Conservation (phyloP, 2,888 invertebrate species). For the Dasypogon diadema region DNA sequence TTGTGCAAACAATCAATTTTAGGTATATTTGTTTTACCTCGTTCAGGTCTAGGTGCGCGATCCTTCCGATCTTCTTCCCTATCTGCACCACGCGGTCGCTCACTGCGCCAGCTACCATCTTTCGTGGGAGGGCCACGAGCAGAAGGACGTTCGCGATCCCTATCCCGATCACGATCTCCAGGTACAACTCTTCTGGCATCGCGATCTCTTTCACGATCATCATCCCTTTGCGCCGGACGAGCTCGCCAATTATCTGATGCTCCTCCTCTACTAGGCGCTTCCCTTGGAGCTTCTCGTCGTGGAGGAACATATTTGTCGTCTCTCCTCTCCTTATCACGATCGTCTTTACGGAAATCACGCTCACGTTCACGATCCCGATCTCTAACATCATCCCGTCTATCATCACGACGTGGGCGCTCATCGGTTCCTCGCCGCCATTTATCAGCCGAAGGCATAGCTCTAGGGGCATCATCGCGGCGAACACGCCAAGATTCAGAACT, state of each 20-base stretch:
- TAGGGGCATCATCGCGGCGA: constrained; percentile 40
- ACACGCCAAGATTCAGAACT: constrained; percentile 62
- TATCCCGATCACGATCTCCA: constrained; percentile 48
- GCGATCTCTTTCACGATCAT: constrained; percentile 55
- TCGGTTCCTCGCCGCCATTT: constrained; percentile 58
- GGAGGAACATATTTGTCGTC: constrained; percentile 60
- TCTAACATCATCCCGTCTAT: constrained; percentile 18
- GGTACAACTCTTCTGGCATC: constrained; percentile 44
- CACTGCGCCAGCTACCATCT: constrained; percentile 65
- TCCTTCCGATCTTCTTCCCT: constrained; percentile 64
- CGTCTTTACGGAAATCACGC: constrained; percentile 55
- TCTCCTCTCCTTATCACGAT: constrained; percentile 41
- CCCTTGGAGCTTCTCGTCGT: constrained; percentile 61
- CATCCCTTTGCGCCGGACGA: constrained; percentile 54
- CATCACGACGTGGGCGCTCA: constrained; percentile 54
- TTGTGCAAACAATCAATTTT: not conserved
- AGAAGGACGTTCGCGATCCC: constrained; percentile 48
- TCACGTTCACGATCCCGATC: constrained; percentile 42
- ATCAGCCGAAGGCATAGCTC: constrained; percentile 52
- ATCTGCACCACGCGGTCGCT: constrained; percentile 63
- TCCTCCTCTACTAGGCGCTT: constrained; percentile 59
- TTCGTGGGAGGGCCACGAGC: constrained; percentile 64
- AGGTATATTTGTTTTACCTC: no score
- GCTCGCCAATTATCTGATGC: constrained; percentile 53
- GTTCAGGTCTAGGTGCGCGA: constrained; percentile 68